phyloP scores from a whole-genome alignment of 2,113 vertebrate genomes.

The Sebastes schlegelii region DNA sequence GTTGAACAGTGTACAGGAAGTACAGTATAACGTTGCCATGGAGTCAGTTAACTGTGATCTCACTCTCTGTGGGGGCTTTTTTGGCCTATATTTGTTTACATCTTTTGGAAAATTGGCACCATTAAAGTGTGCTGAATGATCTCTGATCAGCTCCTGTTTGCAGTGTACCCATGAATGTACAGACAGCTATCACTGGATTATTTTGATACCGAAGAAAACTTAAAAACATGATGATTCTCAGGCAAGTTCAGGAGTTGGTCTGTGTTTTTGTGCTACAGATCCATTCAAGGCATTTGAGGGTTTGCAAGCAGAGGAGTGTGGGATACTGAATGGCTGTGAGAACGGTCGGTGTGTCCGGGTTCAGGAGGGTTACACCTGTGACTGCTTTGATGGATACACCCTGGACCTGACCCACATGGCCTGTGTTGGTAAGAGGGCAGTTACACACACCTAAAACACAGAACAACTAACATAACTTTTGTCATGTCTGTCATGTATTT shows the following conservation, averaged over 20 bases:
- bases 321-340: conserved; percentile 96
- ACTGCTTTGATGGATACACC: conserved; percentile 97
- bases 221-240: too few species aligned
- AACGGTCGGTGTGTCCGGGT: conserved; percentile 97
- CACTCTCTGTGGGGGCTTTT: background rate
- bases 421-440: conserved; percentile 90
- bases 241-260: background rate
- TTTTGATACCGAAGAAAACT: too few species aligned
- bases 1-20: too few species aligned
- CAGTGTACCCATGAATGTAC: background rate
- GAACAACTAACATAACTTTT: background rate
- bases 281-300: conserved; percentile 88
- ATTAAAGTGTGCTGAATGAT: background rate
- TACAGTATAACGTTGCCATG: too few species aligned
- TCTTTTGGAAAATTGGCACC: background rate
- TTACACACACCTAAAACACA: background rate
- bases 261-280: conserved; percentile 40
- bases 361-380: conserved; percentile 97
- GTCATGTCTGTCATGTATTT: background rate
- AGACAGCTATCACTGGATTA: background rate
- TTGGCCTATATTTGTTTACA: background rate
- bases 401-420: conserved; percentile 95
- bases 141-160: background rate
- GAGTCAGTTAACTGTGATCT: background rate
- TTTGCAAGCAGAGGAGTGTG: conserved; percentile 94